phyloP scores from a whole-genome alignment of 1,140 invertebrate species.

The Musca vetustissima region DNA sequence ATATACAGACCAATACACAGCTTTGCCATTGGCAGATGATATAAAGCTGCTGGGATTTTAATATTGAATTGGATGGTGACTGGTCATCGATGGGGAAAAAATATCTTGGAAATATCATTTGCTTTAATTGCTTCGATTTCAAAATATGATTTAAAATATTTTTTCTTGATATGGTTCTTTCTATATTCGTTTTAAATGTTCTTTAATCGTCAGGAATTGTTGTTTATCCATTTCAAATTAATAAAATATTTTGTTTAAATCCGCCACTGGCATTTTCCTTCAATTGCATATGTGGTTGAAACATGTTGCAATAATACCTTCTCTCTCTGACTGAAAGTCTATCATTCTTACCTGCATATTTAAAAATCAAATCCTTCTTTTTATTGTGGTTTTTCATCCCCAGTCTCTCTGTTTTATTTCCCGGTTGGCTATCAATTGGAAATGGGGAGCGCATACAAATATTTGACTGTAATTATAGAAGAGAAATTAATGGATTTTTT shows the following conservation, averaged over 20 bases:
- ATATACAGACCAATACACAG: too few relatives aligned
- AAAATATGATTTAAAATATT: too few relatives aligned
- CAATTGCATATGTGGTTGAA: not conserved
- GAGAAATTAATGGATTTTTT: not conserved
- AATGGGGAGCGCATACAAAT: constrained; percentile 11
- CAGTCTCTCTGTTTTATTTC: constrained; percentile 53
- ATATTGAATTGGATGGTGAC: not conserved
- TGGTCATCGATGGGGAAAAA: not conserved
- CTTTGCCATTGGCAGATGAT: too few relatives aligned
- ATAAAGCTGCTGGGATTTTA: not conserved
- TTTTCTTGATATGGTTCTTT: too few relatives aligned
- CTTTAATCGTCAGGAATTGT: too few relatives aligned
- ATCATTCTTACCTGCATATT: constrained; percentile 48
- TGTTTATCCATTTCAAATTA: too few relatives aligned
- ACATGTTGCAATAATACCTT: constrained; percentile 11
- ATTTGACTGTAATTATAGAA: constrained; percentile 19
- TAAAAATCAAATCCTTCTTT: constrained; percentile 52
- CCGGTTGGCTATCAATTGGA: constrained; percentile 19
- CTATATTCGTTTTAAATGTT: too few relatives aligned
- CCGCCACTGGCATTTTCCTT: not conserved
- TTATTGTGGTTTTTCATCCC: constrained; percentile 54
- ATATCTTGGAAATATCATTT: not conserved
- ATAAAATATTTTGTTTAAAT: too few relatives aligned
- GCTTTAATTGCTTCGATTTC: too few relatives aligned
- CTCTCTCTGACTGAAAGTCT: constrained; percentile 25